Evolutionary conservation across 1,140 invertebrate genomes (phyloP).

Genomic region (Euborellia annulipes): DNA sequence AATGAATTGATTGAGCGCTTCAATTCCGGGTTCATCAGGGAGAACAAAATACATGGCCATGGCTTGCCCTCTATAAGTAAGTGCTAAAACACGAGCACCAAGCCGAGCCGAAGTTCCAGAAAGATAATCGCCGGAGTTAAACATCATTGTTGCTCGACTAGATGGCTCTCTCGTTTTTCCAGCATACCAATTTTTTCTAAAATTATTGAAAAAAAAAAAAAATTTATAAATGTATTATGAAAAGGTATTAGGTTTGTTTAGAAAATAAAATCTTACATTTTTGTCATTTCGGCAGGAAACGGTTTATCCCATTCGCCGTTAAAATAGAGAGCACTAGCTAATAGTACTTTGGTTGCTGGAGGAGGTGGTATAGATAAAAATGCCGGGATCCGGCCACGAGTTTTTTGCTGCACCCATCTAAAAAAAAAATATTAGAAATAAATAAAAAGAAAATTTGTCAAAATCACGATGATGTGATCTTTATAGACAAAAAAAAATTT

Average conservation of each 20-base stretch:
- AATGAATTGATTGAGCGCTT: slow-evolving; percentile 27
- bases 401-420: slow-evolving; percentile 45
- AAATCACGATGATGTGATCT: too few species aligned
- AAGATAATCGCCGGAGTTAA: slow-evolving; percentile 35
- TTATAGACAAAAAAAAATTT: too few species aligned
- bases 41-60: slow-evolving; percentile 53
- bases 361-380: slow-evolving; percentile 34
- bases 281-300: slow-evolving; percentile 40
- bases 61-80: slow-evolving; percentile 51
- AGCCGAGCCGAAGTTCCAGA: slow-evolving; percentile 36
- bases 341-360: slow-evolving; percentile 38
- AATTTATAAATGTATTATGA: too few species aligned
- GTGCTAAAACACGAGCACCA: slow-evolving; percentile 42
- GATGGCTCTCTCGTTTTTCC: too few species aligned
- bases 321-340: slow-evolving; percentile 65
- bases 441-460: too few species aligned
- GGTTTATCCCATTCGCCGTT: slow-evolving; percentile 57
- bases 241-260: too few species aligned
- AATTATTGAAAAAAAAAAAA: too few species aligned
- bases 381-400: slow-evolving; percentile 41
- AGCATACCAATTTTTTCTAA: too few species aligned
- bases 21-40: slow-evolving; percentile 33
- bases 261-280: slow-evolving; percentile 32
- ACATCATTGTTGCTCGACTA: too few species aligned
- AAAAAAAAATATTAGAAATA: too few species aligned